A percentile compares a stretch with the other conserved stretches of the same genome.
These are phyloP conservation scores for Aphis craccivora DNA, from an alignment of 1,140 invertebrate species.

Conservation along the genomic window DNA sequence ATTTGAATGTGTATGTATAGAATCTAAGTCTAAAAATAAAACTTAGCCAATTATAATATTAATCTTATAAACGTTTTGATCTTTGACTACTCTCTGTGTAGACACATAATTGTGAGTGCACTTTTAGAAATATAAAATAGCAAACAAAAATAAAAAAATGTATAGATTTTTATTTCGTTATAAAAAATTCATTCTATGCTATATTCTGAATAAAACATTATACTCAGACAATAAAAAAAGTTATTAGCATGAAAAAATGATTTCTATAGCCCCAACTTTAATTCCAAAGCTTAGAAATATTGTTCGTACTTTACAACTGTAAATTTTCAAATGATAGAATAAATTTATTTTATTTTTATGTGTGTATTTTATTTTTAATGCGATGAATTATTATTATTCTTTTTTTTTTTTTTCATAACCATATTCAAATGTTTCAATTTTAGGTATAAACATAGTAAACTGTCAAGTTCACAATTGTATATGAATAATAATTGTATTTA, in stretches of 20 bases:
- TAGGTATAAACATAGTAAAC: background rate
- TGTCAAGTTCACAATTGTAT: background rate
- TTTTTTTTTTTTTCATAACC: background rate
- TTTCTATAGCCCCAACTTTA: constrained; percentile 17
- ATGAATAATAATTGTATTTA: background rate
- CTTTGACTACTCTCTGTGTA: background rate
- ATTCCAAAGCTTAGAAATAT: background rate
- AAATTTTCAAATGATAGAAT: background rate
- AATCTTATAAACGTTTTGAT: background rate
- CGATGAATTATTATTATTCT: background rate
- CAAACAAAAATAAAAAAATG: background rate
- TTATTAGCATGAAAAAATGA: constrained; percentile 23
- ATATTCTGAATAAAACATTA: background rate
- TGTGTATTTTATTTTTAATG: background rate
- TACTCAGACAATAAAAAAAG: constrained; percentile 29
- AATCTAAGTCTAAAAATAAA: background rate
- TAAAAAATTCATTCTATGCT: constrained; percentile 1
- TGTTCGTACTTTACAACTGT: background rate
- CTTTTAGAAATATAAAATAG: background rate
- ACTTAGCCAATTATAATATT: background rate
- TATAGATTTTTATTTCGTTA: constrained; percentile 6
- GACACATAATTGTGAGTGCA: background rate
- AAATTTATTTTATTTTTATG: background rate
- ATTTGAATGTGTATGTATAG: background rate
- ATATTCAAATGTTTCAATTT: background rate